Conservation (phyloP, 1,140 invertebrate species). For the Hycleus cichorii region DNA sequence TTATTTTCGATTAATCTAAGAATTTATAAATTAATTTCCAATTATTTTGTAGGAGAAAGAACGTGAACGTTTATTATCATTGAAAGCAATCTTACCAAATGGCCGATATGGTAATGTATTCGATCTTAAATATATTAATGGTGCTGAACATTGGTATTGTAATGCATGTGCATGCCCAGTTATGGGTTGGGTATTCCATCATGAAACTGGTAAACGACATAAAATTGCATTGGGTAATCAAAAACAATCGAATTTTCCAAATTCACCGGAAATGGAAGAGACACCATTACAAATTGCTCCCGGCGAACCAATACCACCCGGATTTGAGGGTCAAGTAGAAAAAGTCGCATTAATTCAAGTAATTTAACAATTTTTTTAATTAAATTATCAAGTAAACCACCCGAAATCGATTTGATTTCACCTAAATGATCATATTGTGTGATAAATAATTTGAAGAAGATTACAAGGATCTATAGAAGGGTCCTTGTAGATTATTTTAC, state of each 20-base stretch:
- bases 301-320: conserved; percentile 62
- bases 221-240: conserved; percentile 6
- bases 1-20: too few species aligned
- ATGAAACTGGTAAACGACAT: conserved; percentile 36
- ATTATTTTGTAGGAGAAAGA: conserved; percentile 30
- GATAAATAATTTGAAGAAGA: too few species aligned
- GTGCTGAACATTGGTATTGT: conserved; percentile 37
- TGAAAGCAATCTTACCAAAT: conserved; percentile 32
- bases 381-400: not conserved
- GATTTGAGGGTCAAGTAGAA: conserved; percentile 57
- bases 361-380: conserved; percentile 32
- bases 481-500: too few species aligned
- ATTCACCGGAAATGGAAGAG: conserved; percentile 6
- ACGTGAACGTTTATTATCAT: conserved; percentile 30
- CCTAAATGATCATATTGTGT: too few species aligned
- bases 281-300: conserved; percentile 44
- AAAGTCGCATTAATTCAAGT: conserved; percentile 50
- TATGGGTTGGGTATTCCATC: conserved; percentile 37
- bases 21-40: too few species aligned
- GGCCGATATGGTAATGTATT: conserved; percentile 34
- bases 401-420: too few species aligned
- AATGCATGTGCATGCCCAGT: conserved; percentile 36
- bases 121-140: conserved; percentile 32
- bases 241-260: conserved; percentile 5
- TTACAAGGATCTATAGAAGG: too few species aligned